These are phyloP conservation scores for Pontoporia blainvillei DNA, from an alignment of 2,113 vertebrate species.

Conservation along the genomic window DNA sequence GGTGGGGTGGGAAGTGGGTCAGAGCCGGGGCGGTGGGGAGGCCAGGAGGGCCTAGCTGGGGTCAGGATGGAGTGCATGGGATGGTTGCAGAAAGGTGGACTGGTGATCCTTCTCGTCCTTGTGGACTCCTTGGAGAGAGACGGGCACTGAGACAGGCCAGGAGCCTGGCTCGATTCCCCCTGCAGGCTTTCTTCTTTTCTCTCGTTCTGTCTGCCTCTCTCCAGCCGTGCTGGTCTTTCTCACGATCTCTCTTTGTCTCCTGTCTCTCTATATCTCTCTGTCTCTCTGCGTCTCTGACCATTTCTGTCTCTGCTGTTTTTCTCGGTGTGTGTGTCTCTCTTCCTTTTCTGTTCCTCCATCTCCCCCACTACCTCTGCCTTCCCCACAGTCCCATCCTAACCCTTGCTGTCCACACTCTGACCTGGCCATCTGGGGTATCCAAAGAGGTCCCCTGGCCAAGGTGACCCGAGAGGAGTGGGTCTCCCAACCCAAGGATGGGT, in stretches of 20 bases:
- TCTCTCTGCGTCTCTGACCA: background rate
- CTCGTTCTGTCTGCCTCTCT: accelerated
- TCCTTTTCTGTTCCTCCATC: background rate
- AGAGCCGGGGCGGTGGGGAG: background rate
- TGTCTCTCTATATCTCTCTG: background rate
- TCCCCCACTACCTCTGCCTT: too few species aligned
- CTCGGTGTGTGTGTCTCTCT: background rate
- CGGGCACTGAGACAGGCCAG: background rate
- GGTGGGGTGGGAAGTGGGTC: background rate
- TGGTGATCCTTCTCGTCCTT: background rate
- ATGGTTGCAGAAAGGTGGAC: background rate
- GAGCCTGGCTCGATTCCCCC: background rate
- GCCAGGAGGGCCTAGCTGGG: background rate
- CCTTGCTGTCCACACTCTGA: background rate
- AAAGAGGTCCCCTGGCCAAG: background rate
- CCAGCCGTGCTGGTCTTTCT: background rate
- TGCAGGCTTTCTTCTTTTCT: too few species aligned
- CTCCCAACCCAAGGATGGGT: background rate
- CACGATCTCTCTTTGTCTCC: background rate
- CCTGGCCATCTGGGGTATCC: background rate
- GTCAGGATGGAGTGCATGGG: background rate
- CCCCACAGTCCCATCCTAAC: background rate
- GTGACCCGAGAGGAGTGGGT: background rate
- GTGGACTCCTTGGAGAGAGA: background rate
- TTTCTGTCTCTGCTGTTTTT: background rate